Evolutionary conservation across 2,797 vertebrate genomes (phyloP), one percentile per base, ranked within the genome.

Genomic region (Pelobates cultripes): DNA sequence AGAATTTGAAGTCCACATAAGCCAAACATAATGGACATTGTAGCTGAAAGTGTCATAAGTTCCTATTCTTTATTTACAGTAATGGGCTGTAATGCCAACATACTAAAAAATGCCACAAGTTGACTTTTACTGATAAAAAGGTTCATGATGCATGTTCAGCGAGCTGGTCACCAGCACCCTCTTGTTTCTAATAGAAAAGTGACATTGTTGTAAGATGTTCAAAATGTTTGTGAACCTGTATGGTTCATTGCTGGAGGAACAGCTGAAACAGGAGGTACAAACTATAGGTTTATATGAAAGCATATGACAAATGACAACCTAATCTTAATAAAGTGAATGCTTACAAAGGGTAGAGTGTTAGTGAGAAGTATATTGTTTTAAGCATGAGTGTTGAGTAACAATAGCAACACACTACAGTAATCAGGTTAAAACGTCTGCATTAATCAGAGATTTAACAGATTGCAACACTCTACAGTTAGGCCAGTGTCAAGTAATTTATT

Each of bases 161-260:
- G 76, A 83, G 63, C 77, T 83, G 77, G 71, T 28, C 53, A 75
- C 45, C 57, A 64, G 67, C n/a, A 70, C 10, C 45, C 72, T 67
- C 75, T 79, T 79, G 72, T 79, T 75, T 76, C 57, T 41, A 61
- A 45, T 75, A 63, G 57, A 80, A 71, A 84, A 75, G 64, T 80
- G 66, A 47, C 41, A 17, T 28, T 40, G 6, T 43, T 76, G 6
- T 42, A 72, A 60, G 60, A 76, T 79, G 73, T 70, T 67, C 76
- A 80, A 76, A 76, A 79, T 76, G 75, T 79, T 41, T 57, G 42
- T 57, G 10, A 76, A 72, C 44, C 72, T 79, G 73, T 68, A 45
- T 71, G 53, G 43, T 41, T 55, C 45, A 68, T 57, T 60, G 43
- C 70, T 74, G 4, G 64, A 79, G 57, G 57, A 70, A 73, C 4